Conservation (phyloP, 2,797 vertebrate genomes). For the Ctenochaetus hawaiiensis region DNA sequence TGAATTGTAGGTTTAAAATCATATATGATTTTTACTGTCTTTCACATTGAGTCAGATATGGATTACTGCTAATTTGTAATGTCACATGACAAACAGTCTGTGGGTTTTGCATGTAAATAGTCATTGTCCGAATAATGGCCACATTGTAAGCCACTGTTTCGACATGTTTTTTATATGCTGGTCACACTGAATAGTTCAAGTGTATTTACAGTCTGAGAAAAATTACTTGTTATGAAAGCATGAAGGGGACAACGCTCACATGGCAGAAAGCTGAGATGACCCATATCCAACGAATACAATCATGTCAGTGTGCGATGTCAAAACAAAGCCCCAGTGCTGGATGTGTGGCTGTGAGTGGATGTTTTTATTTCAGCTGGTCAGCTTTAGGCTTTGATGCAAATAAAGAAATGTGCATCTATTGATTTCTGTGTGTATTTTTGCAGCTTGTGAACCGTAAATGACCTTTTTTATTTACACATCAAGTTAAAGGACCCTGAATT, state of each 20-base stretch:
- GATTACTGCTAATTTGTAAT: slow-evolving; percentile 1
- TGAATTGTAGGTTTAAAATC: too few relatives aligned
- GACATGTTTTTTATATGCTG: neutral
- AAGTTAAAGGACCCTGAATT: too few relatives aligned
- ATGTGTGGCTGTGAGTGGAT: neutral
- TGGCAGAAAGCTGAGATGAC: slow-evolving; percentile 7
- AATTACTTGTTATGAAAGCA: neutral
- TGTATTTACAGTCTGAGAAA: neutral
- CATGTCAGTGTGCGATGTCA: neutral
- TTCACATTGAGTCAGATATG: slow-evolving; percentile 10
- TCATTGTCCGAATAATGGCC: neutral
- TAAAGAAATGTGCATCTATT: neutral
- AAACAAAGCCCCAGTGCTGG: too few relatives aligned
- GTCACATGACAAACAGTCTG: slow-evolving; percentile 10
- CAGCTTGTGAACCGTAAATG: too few relatives aligned
- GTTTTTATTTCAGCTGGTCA: neutral
- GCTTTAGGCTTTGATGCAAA: neutral
- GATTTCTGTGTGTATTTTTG: neutral
- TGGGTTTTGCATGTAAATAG: neutral
- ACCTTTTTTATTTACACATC: too few relatives aligned
- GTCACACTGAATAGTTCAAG: neutral
- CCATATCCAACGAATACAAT: neutral
- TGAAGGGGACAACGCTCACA: neutral
- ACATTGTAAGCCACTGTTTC: neutral
- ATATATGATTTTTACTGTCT: too few relatives aligned